A percentile compares a stretch with the other conserved stretches of the same genome.
phyloP scores from a whole-genome alignment of 2,888 invertebrate genomes.

The Sesia apiformis region DNA sequence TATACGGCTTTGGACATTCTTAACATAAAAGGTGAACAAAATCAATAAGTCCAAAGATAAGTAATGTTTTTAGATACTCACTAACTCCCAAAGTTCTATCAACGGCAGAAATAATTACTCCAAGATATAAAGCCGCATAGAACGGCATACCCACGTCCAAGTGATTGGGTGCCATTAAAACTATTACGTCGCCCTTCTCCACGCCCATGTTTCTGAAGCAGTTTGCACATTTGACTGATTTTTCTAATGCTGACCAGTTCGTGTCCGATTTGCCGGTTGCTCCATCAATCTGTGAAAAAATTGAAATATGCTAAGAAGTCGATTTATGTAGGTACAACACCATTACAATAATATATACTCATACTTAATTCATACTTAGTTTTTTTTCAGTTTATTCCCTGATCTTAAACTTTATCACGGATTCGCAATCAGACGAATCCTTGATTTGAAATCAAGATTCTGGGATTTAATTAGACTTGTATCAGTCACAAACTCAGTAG shows the following conservation, averaged over 20 bases:
- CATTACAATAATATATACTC: not conserved
- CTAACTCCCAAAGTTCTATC: constrained; percentile 32
- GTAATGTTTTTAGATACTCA: constrained; percentile 20
- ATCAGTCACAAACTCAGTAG: too few species aligned
- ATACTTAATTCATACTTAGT: too few species aligned
- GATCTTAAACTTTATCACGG: too few species aligned
- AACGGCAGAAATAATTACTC: constrained; percentile 35
- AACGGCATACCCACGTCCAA: constrained; percentile 52
- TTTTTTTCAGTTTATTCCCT: too few species aligned
- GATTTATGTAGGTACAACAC: too few species aligned
- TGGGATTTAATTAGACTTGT: too few species aligned
- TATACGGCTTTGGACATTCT: too few species aligned
- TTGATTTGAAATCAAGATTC: too few species aligned
- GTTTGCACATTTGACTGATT: constrained; percentile 52
- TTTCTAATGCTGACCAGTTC: constrained; percentile 36
- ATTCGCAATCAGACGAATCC: too few species aligned
- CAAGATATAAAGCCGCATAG: constrained; percentile 56
- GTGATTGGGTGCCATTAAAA: constrained; percentile 57
- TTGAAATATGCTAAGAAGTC: not conserved
- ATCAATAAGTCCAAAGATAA: too few species aligned
- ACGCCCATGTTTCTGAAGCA: constrained; percentile 44
- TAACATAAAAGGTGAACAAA: too few species aligned
- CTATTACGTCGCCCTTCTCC: constrained; percentile 47
- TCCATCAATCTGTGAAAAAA: constrained; percentile 44
- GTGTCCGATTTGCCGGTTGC: constrained; percentile 53